Base-by-base conservation (phyloP, 2,888 invertebrate genomes). In the Saturnia pavonia region DNA sequence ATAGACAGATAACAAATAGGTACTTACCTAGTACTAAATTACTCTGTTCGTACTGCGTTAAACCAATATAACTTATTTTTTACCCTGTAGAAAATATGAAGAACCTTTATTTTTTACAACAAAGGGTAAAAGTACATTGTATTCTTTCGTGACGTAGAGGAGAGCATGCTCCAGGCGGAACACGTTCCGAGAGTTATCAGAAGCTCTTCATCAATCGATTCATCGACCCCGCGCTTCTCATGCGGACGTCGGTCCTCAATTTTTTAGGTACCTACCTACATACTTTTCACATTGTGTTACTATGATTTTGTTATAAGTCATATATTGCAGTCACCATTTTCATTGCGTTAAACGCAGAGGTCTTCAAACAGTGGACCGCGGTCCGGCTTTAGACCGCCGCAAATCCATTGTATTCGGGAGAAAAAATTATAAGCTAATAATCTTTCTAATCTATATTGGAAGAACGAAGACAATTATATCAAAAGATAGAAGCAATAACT, bases 141-240 rank as follows among this genome's bases (percentile, higher is more conserved):
- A 76, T 78, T 63, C 54, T 71, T 68, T 73, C 66, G 79, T 76
- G 74, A 68, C 70, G 72, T 71, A 72, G 74, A 78, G 76, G 74
- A 80, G 77, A 85, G 77, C 78, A 74, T 34, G 79, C 81, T 82
- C 85, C 89, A 83, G 88, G 89, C 87, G 84, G 78, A 83, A 88
- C 93, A 93, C 92, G 92, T 92, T 84, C 88, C 81, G 73, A 77
- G 74, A 73, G 72, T 78, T 91, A 92, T 92, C 92, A 76, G 72
- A 70, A 70, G 73, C 89, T 86, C 92, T 93, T 90, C 91, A 94
- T 94, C 93, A 92, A 94, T 94, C 88, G 93, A 93, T 91, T 85
- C 81, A 73, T 76, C 79, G 75, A 82, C 82, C 85, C 78, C 82
- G 74, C 68, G 71, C 80, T 77, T 74, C 82, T 82, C 80, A 73